A percentile compares a stretch with the other conserved stretches of the same genome.
phyloP scores from a whole-genome alignment of 2,888 invertebrate genomes.

The Zygothrica quintamaculata region DNA sequence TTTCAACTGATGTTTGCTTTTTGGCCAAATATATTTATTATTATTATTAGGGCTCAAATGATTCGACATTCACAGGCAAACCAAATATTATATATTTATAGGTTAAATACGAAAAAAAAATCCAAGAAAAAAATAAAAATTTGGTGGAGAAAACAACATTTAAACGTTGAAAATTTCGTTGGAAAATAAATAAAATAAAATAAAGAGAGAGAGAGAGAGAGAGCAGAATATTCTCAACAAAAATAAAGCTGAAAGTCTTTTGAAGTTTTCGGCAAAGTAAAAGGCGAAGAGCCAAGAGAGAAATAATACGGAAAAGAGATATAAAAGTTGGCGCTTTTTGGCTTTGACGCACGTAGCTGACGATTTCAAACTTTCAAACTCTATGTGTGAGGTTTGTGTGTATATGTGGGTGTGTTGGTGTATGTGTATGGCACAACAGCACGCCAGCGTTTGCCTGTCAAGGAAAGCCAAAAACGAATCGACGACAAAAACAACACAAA shows the following conservation, averaged over 20 bases:
- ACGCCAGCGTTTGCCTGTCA: slow-evolving; percentile 31
- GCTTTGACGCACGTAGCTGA: slow-evolving; percentile 79
- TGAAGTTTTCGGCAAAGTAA: slow-evolving; percentile 77
- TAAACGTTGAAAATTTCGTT: neutral
- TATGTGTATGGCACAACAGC: slow-evolving; percentile 23
- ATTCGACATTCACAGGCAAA: neutral
- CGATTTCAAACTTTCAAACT: slow-evolving; percentile 71
- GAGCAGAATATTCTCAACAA: slow-evolving; percentile 38
- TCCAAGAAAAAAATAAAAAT: slow-evolving; percentile 1
- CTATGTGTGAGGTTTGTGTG: slow-evolving; percentile 15
- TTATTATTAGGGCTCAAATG: slow-evolving; percentile 40
- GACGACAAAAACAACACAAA: slow-evolving; percentile 53
- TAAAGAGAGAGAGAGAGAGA: too few species aligned
- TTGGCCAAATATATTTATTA: slow-evolving; percentile 48
- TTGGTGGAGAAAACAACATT: slow-evolving; percentile 11
- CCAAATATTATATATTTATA: slow-evolving; percentile 31
- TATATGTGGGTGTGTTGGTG: slow-evolving; percentile 27
- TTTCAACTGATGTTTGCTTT: slow-evolving; percentile 4
- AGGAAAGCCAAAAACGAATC: slow-evolving; percentile 56
- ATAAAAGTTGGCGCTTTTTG: slow-evolving; percentile 74
- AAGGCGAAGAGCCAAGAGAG: slow-evolving; percentile 35
- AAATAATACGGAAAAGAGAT: slow-evolving; percentile 59
- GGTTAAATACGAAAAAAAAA: slow-evolving; percentile 31
- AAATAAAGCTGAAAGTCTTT: slow-evolving; percentile 77
- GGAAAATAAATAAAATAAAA: slow-evolving; percentile 36